phyloP scores from a whole-genome alignment of 2,113 vertebrate genomes.

The Brachyhypopomus occidentalis region DNA sequence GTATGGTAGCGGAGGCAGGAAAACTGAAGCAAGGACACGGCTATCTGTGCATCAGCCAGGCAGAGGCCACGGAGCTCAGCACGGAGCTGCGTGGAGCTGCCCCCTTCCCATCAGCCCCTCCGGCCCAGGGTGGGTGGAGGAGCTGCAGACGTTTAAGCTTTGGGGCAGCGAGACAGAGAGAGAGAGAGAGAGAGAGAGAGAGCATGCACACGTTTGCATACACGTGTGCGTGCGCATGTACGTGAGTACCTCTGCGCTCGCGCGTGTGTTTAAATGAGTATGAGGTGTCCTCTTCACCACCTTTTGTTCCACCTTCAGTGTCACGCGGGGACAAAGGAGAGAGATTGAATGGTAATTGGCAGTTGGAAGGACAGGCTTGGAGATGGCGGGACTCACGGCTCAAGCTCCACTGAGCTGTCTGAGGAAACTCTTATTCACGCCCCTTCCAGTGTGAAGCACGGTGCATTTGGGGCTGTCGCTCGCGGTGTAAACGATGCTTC shows the following conservation, averaged over 20 bases:
- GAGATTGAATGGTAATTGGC: constrained; percentile 35
- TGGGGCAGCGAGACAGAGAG: constrained; percentile 22
- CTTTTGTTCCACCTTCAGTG: constrained; percentile 36
- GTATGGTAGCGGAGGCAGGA: constrained; percentile 23
- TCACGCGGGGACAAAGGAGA: constrained; percentile 21
- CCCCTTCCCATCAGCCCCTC: constrained; percentile 16
- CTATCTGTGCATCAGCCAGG: constrained; percentile 39
- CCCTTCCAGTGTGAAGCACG: not conserved
- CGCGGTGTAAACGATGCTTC: constrained; percentile 32
- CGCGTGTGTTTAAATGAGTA: not conserved
- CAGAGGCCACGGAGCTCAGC: not conserved
- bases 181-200: not conserved
- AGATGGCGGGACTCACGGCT: constrained; percentile 30
- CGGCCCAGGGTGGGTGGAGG: constrained; percentile 12
- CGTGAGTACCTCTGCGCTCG: not conserved
- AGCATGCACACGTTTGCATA: not conserved
- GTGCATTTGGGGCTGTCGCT: not conserved
- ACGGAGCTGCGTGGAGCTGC: constrained; percentile 15
- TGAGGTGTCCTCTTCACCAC: constrained; percentile 19
- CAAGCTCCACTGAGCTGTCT: constrained; percentile 33
- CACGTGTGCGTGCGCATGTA: too few species aligned
- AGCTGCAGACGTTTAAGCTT: constrained; percentile 12
- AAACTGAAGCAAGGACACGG: constrained; percentile 22
- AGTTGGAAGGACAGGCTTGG: constrained; percentile 38
- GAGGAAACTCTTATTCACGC: not conserved